These are phyloP conservation scores for Fabriciana adippe DNA, from an alignment of 2,888 invertebrate genomes.

Conservation along the genomic window DNA sequence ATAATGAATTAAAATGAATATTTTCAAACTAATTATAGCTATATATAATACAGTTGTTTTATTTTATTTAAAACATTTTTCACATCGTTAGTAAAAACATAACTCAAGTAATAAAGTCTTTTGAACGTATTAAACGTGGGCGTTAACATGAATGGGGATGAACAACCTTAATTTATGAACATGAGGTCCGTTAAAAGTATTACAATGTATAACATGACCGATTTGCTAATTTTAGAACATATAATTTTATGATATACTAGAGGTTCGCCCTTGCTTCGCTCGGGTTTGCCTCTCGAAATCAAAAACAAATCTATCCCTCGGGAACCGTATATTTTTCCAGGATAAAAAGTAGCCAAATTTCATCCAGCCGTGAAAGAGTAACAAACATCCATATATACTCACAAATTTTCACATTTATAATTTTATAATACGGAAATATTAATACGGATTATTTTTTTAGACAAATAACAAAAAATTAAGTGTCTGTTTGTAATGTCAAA, in stretches of 20 bases:
- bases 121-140: constrained; percentile 26
- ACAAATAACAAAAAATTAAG: neutral
- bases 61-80: constrained; percentile 8
- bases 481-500: no score
- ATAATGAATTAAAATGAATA: no score
- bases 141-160: constrained; percentile 30
- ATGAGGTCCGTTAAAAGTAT: neutral
- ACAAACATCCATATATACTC: no score
- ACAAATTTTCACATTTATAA: no score
- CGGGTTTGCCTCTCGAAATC: no score
- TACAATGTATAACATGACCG: neutral
- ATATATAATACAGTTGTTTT: neutral
- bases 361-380: no score
- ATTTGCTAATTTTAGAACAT: constrained; percentile 14
- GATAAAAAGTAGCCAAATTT: no score
- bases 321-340: no score
- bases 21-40: neutral
- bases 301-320: no score
- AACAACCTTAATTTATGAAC: constrained; percentile 28
- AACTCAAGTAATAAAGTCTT: constrained; percentile 18
- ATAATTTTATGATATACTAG: constrained; percentile 2
- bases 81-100: constrained; percentile 9
- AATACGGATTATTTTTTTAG: neutral
- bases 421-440: no score
- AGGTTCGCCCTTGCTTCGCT: no score